Conservation (phyloP, 2,113 vertebrate genomes). For the Chlamydotis undulata region DNA sequence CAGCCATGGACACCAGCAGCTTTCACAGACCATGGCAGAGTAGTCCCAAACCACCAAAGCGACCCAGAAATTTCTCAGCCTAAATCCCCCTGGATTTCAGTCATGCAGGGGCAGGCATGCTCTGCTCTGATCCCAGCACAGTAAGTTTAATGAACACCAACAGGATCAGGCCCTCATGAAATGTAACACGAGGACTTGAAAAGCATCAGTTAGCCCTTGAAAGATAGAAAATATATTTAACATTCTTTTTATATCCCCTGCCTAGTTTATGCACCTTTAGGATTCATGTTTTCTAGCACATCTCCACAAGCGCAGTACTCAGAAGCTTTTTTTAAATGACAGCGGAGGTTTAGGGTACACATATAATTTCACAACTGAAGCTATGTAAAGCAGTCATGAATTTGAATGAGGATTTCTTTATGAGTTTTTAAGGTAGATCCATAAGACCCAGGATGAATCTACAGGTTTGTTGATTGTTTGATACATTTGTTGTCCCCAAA, state of each 20-base stretch:
- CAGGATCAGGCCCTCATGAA: neutral
- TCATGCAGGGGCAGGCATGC: rapidly evolving
- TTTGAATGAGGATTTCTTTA: neutral
- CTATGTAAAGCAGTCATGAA: neutral
- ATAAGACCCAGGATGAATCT: neutral
- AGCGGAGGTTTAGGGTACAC: neutral
- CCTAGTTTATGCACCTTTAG: neutral
- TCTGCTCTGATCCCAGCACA: neutral
- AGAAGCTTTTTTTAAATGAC: neutral
- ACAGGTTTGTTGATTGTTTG: neutral
- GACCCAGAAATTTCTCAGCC: neutral
- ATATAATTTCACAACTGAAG: neutral
- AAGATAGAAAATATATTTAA: neutral
- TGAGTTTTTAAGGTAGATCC: neutral
- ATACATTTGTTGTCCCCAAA: neutral
- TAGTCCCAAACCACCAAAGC: neutral
- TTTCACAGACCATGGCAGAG: neutral
- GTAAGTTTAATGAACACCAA: neutral
- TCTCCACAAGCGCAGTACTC: neutral
- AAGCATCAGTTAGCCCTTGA: neutral
- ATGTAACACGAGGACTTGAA: neutral
- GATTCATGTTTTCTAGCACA: neutral
- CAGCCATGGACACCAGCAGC: rapidly evolving
- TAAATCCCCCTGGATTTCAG: neutral
- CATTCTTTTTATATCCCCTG: neutral